Base-by-base conservation (phyloP, 2,888 invertebrate genomes). In the Spilosoma lubricipeda region DNA sequence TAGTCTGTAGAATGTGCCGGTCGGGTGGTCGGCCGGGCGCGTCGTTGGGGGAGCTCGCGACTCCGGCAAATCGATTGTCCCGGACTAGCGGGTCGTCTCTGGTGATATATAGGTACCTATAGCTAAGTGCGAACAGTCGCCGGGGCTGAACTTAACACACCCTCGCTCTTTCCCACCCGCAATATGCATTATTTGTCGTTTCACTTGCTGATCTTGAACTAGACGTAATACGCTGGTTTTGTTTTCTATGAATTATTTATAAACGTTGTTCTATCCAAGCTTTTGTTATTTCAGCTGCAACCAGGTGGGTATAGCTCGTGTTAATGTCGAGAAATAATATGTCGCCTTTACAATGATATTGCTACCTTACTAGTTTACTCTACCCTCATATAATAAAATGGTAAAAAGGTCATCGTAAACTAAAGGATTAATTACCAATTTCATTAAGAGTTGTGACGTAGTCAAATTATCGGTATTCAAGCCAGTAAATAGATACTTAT, bases 21-120 rank as follows among this genome's bases (percentile, higher is more conserved):
- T 88, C 87, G 87, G 89, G 73, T 86, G 88, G 87, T 82, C 87
- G 88, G 88, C 85, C 88, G 88, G 86, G 87, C 88, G 86, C 89
- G 72, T 74, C 88, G 88, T 86, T 87, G 89, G 91, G 93, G 93
- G 92, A 91, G 93, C 86, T 79, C 86, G 82, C 85, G 87, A 82
- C 89, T 89, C 87, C 87, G 86, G 89, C 89, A 90, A 92, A 95
- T 95, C 95, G 95, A 95, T 95, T 94, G 93, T 92, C 90, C 91
- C 88, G 89, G 83, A 82, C 79, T 74, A 84, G 89, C 89, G 90
- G 80, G 83, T 81, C 78, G 86, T 84, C 87, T 78, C 84, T 86
- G 85, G 85, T 63, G 30, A 18, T 72, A 48, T 27, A 71, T 85
- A 85, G 85, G 80, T 82, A 45, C 15, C 45, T 45, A 84, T 85